These are phyloP conservation scores for Myripristis murdjan DNA, from an alignment of 2,797 vertebrate species.

Conservation along the genomic window DNA sequence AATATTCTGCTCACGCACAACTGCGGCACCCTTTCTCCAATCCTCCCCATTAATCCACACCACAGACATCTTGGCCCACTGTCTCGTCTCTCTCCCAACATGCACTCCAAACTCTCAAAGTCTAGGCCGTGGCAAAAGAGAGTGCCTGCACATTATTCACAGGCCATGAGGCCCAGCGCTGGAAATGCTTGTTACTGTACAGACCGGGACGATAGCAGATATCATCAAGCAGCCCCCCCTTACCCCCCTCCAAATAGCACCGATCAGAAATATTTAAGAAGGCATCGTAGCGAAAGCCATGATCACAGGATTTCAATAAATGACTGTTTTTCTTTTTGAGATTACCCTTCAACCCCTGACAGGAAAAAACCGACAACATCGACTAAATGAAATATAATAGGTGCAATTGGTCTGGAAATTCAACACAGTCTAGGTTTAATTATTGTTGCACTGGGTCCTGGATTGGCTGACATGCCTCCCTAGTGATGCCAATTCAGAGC, in stretches of 20 bases:
- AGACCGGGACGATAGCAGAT: conserved; percentile 19
- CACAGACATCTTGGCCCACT: conserved; percentile 89
- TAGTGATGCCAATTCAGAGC: neutral
- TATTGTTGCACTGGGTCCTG: neutral
- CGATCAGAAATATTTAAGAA: conserved; percentile 28
- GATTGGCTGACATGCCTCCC: neutral
- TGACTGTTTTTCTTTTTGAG: neutral
- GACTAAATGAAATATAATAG: neutral
- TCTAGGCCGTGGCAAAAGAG: conserved; percentile 59
- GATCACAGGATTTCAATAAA: conserved; percentile 41
- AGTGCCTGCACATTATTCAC: conserved; percentile 53
- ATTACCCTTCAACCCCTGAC: neutral
- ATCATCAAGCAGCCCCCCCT: conserved; percentile 33
- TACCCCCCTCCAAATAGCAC: conserved; percentile 5
- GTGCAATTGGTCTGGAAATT: neutral
- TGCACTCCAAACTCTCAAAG: conserved; percentile 69
- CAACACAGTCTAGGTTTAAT: neutral
- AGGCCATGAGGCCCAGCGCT: conserved; percentile 61
- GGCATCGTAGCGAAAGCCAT: conserved; percentile 33
- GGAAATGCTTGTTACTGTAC: conserved; percentile 60
- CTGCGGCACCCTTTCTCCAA: conserved; percentile 92
- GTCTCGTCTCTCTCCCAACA: conserved; percentile 81
- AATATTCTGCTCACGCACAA: conserved; percentile 94
- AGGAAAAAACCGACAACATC: neutral
- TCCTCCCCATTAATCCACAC: conserved; percentile 92